Evolutionary conservation across 2,113 vertebrate species (phyloP), one percentile per base, ranked within the genome.

Genomic region (Trogon melanurus): DNA sequence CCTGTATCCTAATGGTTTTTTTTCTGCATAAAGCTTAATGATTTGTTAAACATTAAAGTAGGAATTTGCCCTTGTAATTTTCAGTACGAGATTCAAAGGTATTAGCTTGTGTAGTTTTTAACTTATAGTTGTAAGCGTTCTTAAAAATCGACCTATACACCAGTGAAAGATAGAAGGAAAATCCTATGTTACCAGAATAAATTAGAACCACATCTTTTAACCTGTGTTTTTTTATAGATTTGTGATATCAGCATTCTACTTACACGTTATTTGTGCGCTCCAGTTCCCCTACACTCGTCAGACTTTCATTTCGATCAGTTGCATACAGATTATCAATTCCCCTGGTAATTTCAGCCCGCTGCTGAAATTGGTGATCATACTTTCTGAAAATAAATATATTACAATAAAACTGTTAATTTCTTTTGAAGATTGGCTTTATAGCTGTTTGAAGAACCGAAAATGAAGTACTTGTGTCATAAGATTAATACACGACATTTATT

Each of bases 311-410:
- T 71, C 9, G 65, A 18, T 41, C 29, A 80, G 3, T 7, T 48
- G 36, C 65, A 87, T 10, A 47, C 0, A 11, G 90, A 50, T 95
- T 96, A 66, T 91, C 82, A 88, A 91, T 30, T 41, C 60, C 60
- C 29, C 92, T 56, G 1, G 3, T 4, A 23, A 41, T 17, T 65
- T 75, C 57, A 44, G 18, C 11, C 29, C 1, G 12, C 12, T 80
- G 30, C 53, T 61, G 74, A 25, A 76, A 5, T 20, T 65, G 9
- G 36, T 65, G 53, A 19, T 16, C 5, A 14, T 45, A 1, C 12
- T 61, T 79, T 71, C 88, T 91, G 88, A 76, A 72, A 97, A 96
- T 69, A 26, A 56, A 47, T 16, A 79, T 47, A 88, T 60, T 38
- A 72, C 85, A 88, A 82, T 32, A 47, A 80, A 51, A 83, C 21